These are phyloP conservation scores for Miichthys miiuy DNA, from an alignment of 2,797 vertebrate genomes.

Conservation along the genomic window DNA sequence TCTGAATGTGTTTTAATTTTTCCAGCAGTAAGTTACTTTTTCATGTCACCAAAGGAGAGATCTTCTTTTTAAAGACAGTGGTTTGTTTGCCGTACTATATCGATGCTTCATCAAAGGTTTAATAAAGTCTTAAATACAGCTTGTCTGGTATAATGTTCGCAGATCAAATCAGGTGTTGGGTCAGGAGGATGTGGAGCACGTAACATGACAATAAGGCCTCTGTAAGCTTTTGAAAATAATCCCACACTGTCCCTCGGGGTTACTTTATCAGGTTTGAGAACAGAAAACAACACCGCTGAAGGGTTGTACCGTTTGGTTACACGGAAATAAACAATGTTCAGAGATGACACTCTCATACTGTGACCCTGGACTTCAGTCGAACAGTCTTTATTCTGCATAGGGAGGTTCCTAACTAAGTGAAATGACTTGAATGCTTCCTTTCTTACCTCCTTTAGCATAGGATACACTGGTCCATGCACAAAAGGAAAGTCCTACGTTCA, in stretches of 20 bases:
- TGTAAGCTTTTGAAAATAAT: constrained; percentile 7
- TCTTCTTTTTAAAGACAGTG: constrained; percentile 43
- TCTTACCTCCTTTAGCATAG: no score
- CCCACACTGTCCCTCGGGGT: no score
- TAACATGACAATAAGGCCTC: not conserved
- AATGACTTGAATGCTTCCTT: no score
- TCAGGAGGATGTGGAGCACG: not conserved
- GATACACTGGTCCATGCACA: no score
- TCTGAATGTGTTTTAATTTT: constrained; percentile 52
- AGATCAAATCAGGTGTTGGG: constrained; percentile 4
- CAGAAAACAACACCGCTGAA: not conserved
- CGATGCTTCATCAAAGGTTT: constrained; percentile 56
- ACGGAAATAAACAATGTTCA: not conserved
- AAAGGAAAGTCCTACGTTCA: no score
- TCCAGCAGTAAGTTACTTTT: constrained; percentile 50
- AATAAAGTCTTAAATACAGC: constrained; percentile 72
- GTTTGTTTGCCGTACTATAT: constrained; percentile 53
- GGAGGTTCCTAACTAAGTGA: no score
- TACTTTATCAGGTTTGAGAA: not conserved
- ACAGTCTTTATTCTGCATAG: no score
- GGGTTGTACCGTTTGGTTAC: not conserved
- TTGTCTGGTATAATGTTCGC: constrained; percentile 22
- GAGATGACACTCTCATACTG: no score
- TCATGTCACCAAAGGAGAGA: constrained; percentile 64
- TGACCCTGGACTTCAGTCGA: not conserved